phyloP scores from a whole-genome alignment of 1,140 invertebrate genomes.

The Drosophila paulistorum region DNA sequence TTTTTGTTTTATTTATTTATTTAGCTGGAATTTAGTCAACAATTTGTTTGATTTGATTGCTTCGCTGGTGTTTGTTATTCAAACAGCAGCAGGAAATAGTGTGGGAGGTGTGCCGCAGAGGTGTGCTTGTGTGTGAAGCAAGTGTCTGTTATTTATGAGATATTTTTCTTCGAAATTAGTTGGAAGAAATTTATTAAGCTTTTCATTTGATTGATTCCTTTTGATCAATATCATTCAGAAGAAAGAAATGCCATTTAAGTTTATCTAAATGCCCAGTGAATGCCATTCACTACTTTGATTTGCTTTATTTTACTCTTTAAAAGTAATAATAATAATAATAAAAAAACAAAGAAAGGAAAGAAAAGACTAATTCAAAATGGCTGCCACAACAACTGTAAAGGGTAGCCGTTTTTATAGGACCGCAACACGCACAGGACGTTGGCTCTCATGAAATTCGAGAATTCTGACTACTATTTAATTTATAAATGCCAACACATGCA shows the following conservation, averaged over 20 bases:
- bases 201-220: not conserved
- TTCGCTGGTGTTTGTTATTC: conserved; percentile 18
- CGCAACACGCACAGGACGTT: conserved; percentile 60
- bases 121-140: too few relatives aligned
- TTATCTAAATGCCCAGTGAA: conserved; percentile 57
- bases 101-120: not conserved
- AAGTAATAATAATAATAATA: not conserved
- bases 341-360: conserved; percentile 9
- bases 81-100: not conserved
- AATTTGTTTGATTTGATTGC: conserved; percentile 78
- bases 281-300: conserved; percentile 72
- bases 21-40: conserved; percentile 71
- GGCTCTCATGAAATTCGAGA: conserved; percentile 48
- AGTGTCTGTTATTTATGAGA: too few relatives aligned
- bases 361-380: conserved; percentile 63
- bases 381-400: conserved; percentile 61
- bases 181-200: too few relatives aligned
- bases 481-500: conserved; percentile 57
- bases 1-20: conserved; percentile 53
- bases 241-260: conserved; percentile 24
- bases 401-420: conserved; percentile 70
- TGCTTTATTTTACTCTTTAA: conserved; percentile 45
- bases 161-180: not conserved
- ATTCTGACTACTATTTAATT: conserved; percentile 74
- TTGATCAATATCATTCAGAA: not conserved